Conservation (phyloP, 2,888 invertebrate genomes). For the Asteroscopus sphinx region DNA sequence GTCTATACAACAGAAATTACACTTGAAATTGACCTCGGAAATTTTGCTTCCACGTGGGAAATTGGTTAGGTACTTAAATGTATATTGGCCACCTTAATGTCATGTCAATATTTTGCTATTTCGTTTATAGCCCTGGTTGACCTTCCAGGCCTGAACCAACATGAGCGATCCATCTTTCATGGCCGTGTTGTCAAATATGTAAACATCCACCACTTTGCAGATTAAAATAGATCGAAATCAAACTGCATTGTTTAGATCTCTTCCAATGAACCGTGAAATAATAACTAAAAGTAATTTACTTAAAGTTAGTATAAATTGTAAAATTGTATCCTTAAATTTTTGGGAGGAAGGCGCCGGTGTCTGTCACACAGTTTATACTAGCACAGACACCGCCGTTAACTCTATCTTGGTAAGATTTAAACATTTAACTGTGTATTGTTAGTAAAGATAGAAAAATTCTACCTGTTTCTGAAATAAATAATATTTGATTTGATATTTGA, state of each 20-base stretch:
- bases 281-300: too few species aligned
- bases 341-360: too few species aligned
- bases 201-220: constrained; percentile 25
- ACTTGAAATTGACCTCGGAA: not conserved
- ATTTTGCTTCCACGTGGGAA: not conserved
- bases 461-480: too few species aligned
- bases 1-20: too few species aligned
- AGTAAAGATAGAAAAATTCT: too few species aligned
- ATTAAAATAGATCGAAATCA: constrained; percentile 31
- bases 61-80: constrained; percentile 5
- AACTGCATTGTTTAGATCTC: constrained; percentile 10
- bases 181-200: constrained; percentile 11
- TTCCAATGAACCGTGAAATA: not conserved
- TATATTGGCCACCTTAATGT: not conserved
- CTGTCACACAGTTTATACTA: too few species aligned
- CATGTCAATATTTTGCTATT: constrained; percentile 17
- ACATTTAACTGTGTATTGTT: too few species aligned
- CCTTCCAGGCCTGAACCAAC: constrained; percentile 25
- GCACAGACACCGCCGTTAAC: too few species aligned
- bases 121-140: constrained; percentile 19
- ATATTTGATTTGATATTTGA: too few species aligned
- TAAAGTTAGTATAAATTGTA: too few species aligned
- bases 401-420: too few species aligned
- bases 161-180: constrained; percentile 13
- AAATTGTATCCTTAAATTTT: too few species aligned